Percentiles rank a stretch among this genome's conserved stretches.
These are phyloP conservation scores for Ascaphus truei DNA, from an alignment of 2,113 vertebrate species.

Conservation along the genomic window DNA sequence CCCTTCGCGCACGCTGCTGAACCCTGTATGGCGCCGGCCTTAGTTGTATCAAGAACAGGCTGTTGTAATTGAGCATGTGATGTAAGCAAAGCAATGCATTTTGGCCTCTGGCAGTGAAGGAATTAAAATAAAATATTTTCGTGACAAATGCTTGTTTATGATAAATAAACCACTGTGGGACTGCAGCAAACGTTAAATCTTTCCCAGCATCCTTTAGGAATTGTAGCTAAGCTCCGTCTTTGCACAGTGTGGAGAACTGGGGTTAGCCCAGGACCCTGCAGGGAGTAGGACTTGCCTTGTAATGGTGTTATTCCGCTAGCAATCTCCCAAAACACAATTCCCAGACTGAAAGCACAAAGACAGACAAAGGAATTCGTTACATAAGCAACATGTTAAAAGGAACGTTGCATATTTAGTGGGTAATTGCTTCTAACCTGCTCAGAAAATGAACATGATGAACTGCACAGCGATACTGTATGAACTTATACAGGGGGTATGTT, in stretches of 20 bases:
- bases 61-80: no score
- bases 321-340: slow-evolving; percentile 84
- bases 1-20: no score
- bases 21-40: no score
- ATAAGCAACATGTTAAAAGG: background rate
- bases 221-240: background rate
- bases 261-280: background rate
- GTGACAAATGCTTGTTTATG: no score
- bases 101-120: no score
- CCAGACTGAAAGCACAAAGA: slow-evolving; percentile 69
- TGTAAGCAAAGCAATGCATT: no score
- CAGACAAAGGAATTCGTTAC: background rate
- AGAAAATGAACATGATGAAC: slow-evolving; percentile 5
- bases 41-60: no score
- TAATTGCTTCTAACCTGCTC: no score
- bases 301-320: slow-evolving; percentile 69
- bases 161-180: background rate
- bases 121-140: no score
- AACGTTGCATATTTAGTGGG: background rate
- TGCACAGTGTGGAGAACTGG: background rate
- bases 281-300: slow-evolving; percentile 58
- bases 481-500: background rate
- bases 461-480: background rate
- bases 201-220: background rate
- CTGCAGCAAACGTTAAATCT: background rate